Base-by-base conservation (phyloP, 2,888 invertebrate genomes). In the Tineola bisselliella region DNA sequence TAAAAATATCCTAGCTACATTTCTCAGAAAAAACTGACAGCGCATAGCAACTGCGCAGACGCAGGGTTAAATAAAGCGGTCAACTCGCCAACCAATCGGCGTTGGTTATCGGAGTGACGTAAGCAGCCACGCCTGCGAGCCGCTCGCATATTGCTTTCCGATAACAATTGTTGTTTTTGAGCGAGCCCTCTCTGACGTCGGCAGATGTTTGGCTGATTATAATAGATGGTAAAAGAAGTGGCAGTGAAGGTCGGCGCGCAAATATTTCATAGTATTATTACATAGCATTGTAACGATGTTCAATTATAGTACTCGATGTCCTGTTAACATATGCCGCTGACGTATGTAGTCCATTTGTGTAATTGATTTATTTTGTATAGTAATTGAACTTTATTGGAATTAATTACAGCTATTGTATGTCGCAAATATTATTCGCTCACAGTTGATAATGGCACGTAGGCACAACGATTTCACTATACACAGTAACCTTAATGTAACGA, bases 111-210 rank as follows among this genome's bases (percentile, higher is more conserved):
- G 69, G 69, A 63, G 72, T 86, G 87, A 87, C 87, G 87, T 86
- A 76, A 82, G 72, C 80, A 70, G 77, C 84, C 87, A 84, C 87
- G 87, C 87, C 87, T 80, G 84, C 87, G 84, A 86, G 48, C 18
- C 8, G 10, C 48, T 3, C 17, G 10, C 48, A 15, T 15, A 17
- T 77, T 69, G 61, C 62, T 57, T 57, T 62, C 43, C 62, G 62
- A 62, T 64, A 60, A 52, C 61, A 72, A 70, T 68, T 64, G 64
- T 66, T 70, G 73, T 71, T 70, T 67, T 69, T 66, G 67, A 61
- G 11, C 59, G 59, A 59, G 59, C 59, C 59, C 59, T 19, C 59
- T 38, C 17, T 43, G 59, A 43, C 59, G 54, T 25, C 43, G 54
- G 54, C 25, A 19, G 54, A 54, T 54, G 54, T 25, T 54, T n/a